phyloP scores from a whole-genome alignment of 2,888 invertebrate genomes.

The Nemotelus pantherinus region DNA sequence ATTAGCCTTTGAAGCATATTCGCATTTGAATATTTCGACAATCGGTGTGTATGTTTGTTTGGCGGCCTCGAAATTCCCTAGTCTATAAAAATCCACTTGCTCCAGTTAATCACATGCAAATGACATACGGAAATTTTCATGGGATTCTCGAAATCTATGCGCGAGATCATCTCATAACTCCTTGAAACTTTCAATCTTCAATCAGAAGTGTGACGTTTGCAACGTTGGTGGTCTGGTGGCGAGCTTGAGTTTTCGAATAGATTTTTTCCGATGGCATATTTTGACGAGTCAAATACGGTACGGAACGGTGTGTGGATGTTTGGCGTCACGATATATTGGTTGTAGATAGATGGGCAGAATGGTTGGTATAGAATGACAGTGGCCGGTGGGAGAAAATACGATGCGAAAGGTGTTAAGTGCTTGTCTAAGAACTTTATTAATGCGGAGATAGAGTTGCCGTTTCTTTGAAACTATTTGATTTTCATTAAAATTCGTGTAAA shows the following conservation, averaged over 20 bases:
- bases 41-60: neutral
- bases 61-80: neutral
- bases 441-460: conserved; percentile 9
- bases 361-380: neutral
- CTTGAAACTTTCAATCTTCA: conserved; percentile 38
- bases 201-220: conserved; percentile 37
- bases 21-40: conserved; percentile 28
- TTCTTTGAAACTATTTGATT: neutral
- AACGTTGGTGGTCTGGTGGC: conserved; percentile 35
- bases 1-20: conserved; percentile 16
- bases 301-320: conserved; percentile 28
- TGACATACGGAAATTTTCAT: conserved; percentile 35
- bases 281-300: conserved; percentile 36
- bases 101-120: conserved; percentile 41
- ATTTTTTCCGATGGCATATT: conserved; percentile 31
- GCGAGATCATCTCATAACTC: conserved; percentile 38
- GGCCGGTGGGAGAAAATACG: conserved; percentile 34
- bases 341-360: too few relatives aligned
- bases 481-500: too few relatives aligned
- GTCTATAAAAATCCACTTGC: conserved; percentile 31
- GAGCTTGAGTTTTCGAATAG: neutral
- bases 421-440: conserved; percentile 35
- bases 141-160: conserved; percentile 27
- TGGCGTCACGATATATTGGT: conserved; percentile 26
- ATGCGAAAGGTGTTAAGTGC: conserved; percentile 42